These are phyloP conservation scores for Drosophila demipolita DNA, from an alignment of 2,888 invertebrate genomes.

Conservation along the genomic window DNA sequence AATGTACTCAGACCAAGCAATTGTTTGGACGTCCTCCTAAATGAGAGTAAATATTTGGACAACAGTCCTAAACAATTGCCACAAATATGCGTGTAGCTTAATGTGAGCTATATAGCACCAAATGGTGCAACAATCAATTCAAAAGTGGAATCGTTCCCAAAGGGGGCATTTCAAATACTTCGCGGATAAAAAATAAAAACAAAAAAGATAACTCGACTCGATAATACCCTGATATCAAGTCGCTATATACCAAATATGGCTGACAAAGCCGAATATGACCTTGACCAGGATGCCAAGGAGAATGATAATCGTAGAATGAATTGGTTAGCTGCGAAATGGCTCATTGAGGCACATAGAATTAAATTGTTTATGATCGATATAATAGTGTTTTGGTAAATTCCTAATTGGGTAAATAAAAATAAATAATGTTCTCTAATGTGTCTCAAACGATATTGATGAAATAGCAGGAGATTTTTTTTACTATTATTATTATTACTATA, in stretches of 20 bases:
- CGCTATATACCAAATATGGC: neutral
- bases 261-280: neutral
- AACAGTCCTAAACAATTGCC: constrained; percentile 33
- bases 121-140: constrained; percentile 47
- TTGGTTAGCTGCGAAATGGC: too few species aligned
- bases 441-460: neutral
- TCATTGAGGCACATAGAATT: neutral
- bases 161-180: constrained; percentile 21
- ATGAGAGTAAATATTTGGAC: constrained; percentile 64
- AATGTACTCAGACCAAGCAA: constrained; percentile 3
- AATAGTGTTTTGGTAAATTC: neutral
- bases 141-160: constrained; percentile 6
- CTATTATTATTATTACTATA: neutral
- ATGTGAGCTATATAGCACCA: constrained; percentile 18
- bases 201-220: neutral
- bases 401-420: neutral
- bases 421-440: neutral
- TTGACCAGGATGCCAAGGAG: neutral
- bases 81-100: constrained; percentile 40
- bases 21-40: constrained; percentile 14
- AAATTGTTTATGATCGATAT: neutral
- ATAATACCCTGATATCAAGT: neutral
- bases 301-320: too few species aligned
- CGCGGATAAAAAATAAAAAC: neutral
- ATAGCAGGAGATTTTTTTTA: neutral